Conservation (phyloP, 2,797 vertebrate genomes). For the Urophycis tenuis region DNA sequence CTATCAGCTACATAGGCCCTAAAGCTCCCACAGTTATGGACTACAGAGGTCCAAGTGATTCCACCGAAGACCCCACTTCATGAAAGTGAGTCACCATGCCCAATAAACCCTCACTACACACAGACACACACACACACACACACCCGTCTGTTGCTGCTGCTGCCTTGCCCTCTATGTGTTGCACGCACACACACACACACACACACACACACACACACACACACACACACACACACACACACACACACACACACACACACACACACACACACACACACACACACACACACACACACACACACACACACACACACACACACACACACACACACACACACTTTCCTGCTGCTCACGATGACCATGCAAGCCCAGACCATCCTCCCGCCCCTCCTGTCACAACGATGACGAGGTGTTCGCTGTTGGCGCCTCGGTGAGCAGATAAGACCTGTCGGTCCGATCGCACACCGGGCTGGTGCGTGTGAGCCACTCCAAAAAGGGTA, state of each 20-base stretch:
- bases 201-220: too few relatives aligned
- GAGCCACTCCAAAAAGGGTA: not conserved
- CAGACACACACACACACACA: too few relatives aligned
- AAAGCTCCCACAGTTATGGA: not conserved
- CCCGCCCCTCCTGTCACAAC: not conserved
- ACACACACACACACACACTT: slow-evolving; percentile 4
- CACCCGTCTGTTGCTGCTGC: too few relatives aligned
- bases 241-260: too few relatives aligned
- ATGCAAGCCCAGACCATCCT: not conserved
- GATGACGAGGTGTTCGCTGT: not conserved
- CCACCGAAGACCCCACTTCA: not conserved
- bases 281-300: too few relatives aligned
- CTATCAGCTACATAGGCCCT: not conserved
- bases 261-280: too few relatives aligned
- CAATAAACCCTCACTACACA: too few relatives aligned
- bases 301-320: too few relatives aligned
- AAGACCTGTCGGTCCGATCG: not conserved
- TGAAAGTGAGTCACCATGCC: not conserved
- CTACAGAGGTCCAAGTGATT: slow-evolving; percentile 3
- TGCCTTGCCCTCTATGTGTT: too few relatives aligned
- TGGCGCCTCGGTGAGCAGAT: not conserved
- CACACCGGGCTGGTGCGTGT: not conserved
- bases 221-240: too few relatives aligned
- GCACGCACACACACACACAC: too few relatives aligned
- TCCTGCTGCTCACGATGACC: slow-evolving; percentile 16